Conservation (phyloP, 2,113 vertebrate species). For the Bostrychus sinensis region DNA sequence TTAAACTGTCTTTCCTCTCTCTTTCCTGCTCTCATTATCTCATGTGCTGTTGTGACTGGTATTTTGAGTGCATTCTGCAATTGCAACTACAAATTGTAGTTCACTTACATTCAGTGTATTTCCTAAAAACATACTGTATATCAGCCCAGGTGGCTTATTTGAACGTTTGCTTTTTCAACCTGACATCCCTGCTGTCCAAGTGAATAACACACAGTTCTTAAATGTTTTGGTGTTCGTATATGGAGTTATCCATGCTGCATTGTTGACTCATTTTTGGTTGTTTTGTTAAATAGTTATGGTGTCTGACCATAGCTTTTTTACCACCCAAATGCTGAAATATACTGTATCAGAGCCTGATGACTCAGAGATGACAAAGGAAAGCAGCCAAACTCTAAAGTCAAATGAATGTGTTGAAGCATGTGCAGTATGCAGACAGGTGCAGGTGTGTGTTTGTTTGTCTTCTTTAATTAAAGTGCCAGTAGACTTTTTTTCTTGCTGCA, state of each 20-base stretch:
- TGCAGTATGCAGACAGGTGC: conserved; percentile 63
- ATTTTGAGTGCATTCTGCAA: conserved; percentile 36
- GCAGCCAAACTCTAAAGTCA: conserved; percentile 44
- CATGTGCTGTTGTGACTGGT: conserved; percentile 63
- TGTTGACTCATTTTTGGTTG: conserved; percentile 22
- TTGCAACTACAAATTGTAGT: no score
- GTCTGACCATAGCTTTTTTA: background rate
- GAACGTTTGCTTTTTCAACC: conserved; percentile 38
- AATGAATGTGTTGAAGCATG: conserved; percentile 69
- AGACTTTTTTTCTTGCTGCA: conserved; percentile 23
- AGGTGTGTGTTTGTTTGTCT: conserved; percentile 66
- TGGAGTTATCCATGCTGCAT: conserved; percentile 21
- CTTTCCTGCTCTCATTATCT: conserved; percentile 66
- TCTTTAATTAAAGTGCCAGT: conserved; percentile 67
- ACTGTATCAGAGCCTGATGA: conserved; percentile 46
- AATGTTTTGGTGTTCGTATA: conserved; percentile 16
- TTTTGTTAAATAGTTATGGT: conserved; percentile 30
- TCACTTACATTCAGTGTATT: conserved; percentile 34
- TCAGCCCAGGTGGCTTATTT: conserved; percentile 40
- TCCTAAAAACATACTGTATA: conserved; percentile 28
- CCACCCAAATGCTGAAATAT: conserved; percentile 26
- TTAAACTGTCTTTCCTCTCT: conserved; percentile 44
- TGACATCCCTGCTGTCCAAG: conserved; percentile 21
- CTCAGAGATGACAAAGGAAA: conserved; percentile 54
- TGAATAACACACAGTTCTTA: conserved; percentile 36